Evolutionary conservation across 2,113 vertebrate genomes (phyloP), one percentile per base, ranked within the genome.

Genomic region (Tachysurus vachellii): DNA sequence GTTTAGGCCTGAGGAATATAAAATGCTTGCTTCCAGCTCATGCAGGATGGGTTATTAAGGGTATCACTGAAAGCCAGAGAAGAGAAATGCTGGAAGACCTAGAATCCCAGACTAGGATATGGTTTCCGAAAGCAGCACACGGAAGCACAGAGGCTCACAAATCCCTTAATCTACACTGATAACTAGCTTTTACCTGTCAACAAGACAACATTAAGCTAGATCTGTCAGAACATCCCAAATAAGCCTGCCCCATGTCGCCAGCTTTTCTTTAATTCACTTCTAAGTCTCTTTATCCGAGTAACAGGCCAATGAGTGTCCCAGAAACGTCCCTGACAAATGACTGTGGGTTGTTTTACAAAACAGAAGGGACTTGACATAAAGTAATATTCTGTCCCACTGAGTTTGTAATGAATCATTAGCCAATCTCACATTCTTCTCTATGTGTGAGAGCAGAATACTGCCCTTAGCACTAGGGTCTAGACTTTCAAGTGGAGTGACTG

Each of bases 151-250:
- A 88, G 53, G 14, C 64, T 26, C n/a, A 84, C 42, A 87, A 88
- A 90, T 81, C 57, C 87, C 80, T 84, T 83, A 79, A 87, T 85
- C 86, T 84, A 82, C 59, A 85, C 57, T 80, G 86, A 59, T 79
- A 61, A 62, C 66, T 71, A 87, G 89, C 87, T 89, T 89, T 86
- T 66, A 53, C 75, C 47, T 76, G 79, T 82, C 84, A 85, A 56
- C 85, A 77, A 75, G 82, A 83, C n/a, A 62, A 83, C 73, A 85
- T 90, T 88, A 89, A 83, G n/a, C 73, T 68, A 62, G 56, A 77
- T 83, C 89, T 86, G 73, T 77, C 47, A 66, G 88, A 76, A 42
- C 80, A 73, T 19, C 42, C 85, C 68, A 83, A 89, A 88, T 85
- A 84, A 90, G 77, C 83, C 80, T 84, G 70, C 66, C 88, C 31